Evolutionary conservation across 2,797 vertebrate genomes (phyloP).

Genomic region (Pangasius mekongensis): DNA sequence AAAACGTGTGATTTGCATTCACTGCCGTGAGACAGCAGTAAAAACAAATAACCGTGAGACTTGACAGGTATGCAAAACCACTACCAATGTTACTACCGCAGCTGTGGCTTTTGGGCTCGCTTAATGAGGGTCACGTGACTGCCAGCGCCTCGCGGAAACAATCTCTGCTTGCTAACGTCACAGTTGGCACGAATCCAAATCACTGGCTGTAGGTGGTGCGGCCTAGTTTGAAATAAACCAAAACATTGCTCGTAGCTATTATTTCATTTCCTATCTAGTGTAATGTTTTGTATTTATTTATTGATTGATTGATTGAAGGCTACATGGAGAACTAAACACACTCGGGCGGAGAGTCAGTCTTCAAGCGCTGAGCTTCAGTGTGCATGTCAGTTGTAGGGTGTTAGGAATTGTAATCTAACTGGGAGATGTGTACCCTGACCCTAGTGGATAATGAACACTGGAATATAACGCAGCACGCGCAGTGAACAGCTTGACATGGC

Average conservation of each 20-base stretch:
- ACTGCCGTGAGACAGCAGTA: background rate
- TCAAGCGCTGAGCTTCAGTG: background rate
- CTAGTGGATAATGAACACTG: background rate
- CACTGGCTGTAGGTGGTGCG: background rate
- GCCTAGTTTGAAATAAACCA: background rate
- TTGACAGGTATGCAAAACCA: background rate
- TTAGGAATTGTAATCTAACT: background rate
- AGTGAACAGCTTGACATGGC: background rate
- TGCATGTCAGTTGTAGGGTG: background rate
- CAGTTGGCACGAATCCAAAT: background rate
- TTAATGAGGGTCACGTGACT: slow-evolving; percentile 43
- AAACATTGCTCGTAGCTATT: too few relatives aligned
- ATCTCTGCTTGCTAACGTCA: background rate
- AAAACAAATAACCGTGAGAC: background rate
- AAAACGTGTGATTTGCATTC: background rate
- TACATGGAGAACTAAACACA: background rate
- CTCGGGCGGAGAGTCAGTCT: background rate
- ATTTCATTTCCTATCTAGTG: background rate
- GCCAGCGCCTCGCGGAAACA: background rate
- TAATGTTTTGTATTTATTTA: background rate
- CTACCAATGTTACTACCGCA: background rate
- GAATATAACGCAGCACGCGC: background rate
- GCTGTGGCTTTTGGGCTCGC: slow-evolving; percentile 16
- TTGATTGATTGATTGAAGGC: background rate
- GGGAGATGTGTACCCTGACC: background rate